Evolutionary conservation across 2,113 vertebrate genomes (phyloP).

Genomic region (Dolichotis patagonum): DNA sequence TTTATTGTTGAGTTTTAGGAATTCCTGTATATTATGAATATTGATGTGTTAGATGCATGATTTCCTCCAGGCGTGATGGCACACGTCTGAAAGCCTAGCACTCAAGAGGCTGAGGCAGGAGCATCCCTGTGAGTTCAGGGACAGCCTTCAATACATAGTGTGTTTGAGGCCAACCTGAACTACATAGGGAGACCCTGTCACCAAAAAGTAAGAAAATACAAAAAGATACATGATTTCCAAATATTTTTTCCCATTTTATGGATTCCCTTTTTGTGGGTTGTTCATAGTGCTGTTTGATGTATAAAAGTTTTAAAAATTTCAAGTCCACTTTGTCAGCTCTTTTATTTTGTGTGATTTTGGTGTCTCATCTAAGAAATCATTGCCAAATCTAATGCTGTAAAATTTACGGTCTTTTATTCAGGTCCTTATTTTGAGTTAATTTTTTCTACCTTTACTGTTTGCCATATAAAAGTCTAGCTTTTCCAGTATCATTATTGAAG

Average conservation of each 20-base stretch:
- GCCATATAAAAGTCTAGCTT: neutral
- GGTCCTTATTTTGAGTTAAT: neutral
- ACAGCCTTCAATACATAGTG: neutral
- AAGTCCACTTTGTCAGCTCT: neutral
- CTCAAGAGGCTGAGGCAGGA: neutral
- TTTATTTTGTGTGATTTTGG: neutral
- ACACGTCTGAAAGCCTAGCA: neutral
- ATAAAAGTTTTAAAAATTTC: neutral
- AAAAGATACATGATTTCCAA: neutral
- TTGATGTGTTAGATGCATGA: neutral
- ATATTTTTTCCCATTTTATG: neutral
- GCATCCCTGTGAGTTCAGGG: neutral
- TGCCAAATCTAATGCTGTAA: neutral
- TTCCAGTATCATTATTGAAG: neutral
- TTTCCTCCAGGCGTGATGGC: neutral
- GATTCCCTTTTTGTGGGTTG: neutral
- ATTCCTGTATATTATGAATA: neutral
- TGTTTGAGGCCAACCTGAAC: neutral
- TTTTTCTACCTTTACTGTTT: neutral
- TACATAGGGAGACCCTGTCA: neutral
- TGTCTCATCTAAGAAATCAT: neutral
- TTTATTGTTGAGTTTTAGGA: neutral
- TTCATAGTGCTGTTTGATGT: neutral
- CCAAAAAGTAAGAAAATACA: neutral
- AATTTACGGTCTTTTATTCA: neutral